Percentiles rank a stretch among this genome's conserved stretches.
Conservation (phyloP, 2,888 invertebrate species). For the Archips xylosteana region DNA sequence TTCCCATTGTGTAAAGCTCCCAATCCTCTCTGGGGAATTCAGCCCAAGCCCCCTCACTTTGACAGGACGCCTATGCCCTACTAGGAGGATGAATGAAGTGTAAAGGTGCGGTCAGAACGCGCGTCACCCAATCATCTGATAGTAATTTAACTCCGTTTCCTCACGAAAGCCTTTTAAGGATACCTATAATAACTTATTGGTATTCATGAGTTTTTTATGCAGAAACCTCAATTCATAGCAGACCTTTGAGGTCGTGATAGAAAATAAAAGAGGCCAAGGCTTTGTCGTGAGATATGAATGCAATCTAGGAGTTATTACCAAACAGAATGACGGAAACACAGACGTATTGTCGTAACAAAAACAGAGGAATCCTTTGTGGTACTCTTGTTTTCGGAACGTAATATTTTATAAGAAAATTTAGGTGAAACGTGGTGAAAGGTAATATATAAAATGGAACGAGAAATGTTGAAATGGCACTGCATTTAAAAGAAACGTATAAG, state of each 20-base stretch:
- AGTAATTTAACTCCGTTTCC: not conserved
- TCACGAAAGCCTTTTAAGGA: not conserved
- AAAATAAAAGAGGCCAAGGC: slow-evolving; percentile 21
- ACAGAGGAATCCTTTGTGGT: slow-evolving; percentile 17
- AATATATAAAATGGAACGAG: too few species aligned
- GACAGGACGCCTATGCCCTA: too few species aligned
- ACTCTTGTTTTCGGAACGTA: not conserved
- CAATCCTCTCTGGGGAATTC: too few species aligned
- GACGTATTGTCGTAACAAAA: slow-evolving; percentile 28
- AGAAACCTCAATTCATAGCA: slow-evolving; percentile 27
- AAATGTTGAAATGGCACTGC: too few species aligned
- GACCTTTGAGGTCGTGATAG: slow-evolving; percentile 12
- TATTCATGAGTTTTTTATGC: slow-evolving; percentile 32
- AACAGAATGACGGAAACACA: slow-evolving; percentile 22
- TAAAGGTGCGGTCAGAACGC: not conserved
- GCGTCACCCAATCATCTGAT: not conserved
- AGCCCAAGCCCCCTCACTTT: too few species aligned
- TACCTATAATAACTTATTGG: slow-evolving; percentile 17
- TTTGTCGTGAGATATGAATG: slow-evolving; percentile 34
- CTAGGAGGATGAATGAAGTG: too few species aligned
- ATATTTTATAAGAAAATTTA: not conserved
- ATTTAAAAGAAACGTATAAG: too few species aligned
- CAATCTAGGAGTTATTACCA: slow-evolving; percentile 34
- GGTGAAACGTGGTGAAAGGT: too few species aligned
- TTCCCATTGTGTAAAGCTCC: too few species aligned